These are phyloP conservation scores for Drosophila virilis DNA, from an alignment of 1,140 invertebrate species.

Conservation along the genomic window DNA sequence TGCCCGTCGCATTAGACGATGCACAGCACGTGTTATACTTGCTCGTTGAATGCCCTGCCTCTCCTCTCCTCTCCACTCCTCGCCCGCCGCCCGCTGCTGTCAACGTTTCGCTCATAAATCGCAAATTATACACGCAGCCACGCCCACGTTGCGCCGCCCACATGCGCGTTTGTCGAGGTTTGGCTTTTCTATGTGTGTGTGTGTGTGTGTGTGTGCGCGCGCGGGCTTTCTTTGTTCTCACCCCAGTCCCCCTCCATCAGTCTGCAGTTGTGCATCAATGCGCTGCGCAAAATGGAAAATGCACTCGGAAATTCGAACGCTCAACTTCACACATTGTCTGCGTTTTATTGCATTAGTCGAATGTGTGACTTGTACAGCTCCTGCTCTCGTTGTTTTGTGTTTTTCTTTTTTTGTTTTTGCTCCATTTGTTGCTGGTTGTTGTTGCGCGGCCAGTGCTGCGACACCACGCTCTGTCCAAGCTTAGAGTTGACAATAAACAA, in stretches of 20 bases:
- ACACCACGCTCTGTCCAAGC: slow-evolving; percentile 5
- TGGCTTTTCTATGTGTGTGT: slow-evolving; percentile 58
- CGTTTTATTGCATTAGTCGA: slow-evolving; percentile 74
- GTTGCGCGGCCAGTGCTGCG: slow-evolving; percentile 22
- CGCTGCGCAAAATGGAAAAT: slow-evolving; percentile 65
- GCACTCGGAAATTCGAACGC: slow-evolving; percentile 75
- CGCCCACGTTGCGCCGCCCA: slow-evolving; percentile 42
- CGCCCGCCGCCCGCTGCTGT: slow-evolving; percentile 33
- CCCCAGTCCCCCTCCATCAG: neutral
- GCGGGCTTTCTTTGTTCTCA: slow-evolving; percentile 57
- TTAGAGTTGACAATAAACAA: slow-evolving; percentile 26
- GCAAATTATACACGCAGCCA: slow-evolving; percentile 79
- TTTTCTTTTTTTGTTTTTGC: too few species aligned
- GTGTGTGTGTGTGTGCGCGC: neutral
- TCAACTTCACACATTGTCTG: slow-evolving; percentile 79
- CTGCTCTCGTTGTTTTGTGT: neutral
- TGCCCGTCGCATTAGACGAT: slow-evolving; percentile 68
- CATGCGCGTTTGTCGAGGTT: slow-evolving; percentile 45
- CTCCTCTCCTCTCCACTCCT: neutral
- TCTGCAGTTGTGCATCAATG: slow-evolving; percentile 48
- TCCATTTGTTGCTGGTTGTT: too few species aligned
- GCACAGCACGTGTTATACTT: slow-evolving; percentile 72
- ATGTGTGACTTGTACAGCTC: slow-evolving; percentile 15
- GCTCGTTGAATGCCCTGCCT: slow-evolving; percentile 28
- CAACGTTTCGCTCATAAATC: slow-evolving; percentile 76